Evolutionary conservation across 2,797 vertebrate genomes (phyloP), one percentile per base, ranked within the genome.

Genomic region (Protosalanx chinensis): DNA sequence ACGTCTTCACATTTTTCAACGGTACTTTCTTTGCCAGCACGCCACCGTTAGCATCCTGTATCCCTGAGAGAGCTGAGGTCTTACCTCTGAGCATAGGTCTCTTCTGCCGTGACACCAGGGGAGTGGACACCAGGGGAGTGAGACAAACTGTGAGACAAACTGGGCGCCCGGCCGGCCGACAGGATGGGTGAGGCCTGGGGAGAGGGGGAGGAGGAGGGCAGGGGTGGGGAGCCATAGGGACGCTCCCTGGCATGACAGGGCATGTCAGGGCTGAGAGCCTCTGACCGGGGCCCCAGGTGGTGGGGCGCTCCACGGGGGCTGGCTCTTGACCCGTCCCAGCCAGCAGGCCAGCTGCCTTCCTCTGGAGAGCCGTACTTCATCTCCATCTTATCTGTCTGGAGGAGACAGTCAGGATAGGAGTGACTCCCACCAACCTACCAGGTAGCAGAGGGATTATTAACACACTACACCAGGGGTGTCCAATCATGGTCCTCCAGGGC

Each of bases 351-450:
- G 41, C 78, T 83, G 72, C 90, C 86, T 68, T 88, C 75, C 63
- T 81, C 85, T 30, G 91, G 87, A 74, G 88, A 80, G 57, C 81
- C 63, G 23, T 86, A 93, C 80, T 83, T 89, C 68, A 91, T 87
- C 78, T 93, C 92, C 81, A 89, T 70, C 49, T 91, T 90, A 51
- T 85, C 91, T 76, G 91, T 89, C 96, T 98, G 78, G 72, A 56
- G 74, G 74, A 77, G 72, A 84, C 58, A 77, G 29, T 27, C 20
- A 46, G 20, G 30, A 62, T n/a, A 30, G 30, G 59, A 23, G 13
- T 23, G 37, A 41, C 12, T 8, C 56, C n/a, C 23, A 15, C n/a
- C 27, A 30, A 20, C 51, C 46, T 15, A 32, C 29, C 32, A 10
- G 20, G 30, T 20, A 51, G 53, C 51, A 68, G 3, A 6, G 13